Evolutionary conservation across 2,113 vertebrate species (phyloP).

Genomic region (Gnathonemus echidnorhynchus): DNA sequence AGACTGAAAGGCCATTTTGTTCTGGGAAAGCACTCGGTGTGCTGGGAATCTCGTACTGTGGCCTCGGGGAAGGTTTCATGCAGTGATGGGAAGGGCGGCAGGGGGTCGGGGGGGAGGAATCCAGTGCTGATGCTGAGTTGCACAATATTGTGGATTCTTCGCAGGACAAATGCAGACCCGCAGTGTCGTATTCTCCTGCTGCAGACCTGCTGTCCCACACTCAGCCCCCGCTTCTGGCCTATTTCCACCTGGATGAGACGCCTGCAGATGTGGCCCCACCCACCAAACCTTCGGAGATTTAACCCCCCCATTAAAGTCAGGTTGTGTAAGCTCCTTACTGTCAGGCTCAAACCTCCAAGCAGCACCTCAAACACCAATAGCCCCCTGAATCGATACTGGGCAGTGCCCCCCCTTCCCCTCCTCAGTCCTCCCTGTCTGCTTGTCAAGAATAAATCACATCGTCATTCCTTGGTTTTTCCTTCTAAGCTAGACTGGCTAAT

Average conservation of each 20-base stretch:
- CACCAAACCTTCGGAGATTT: background rate
- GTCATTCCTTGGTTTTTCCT: background rate
- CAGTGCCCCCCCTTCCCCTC: background rate
- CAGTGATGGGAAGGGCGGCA: background rate
- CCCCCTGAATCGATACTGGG: background rate
- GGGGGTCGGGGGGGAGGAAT: background rate
- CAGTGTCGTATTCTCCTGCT: background rate
- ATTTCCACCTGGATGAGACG: background rate
- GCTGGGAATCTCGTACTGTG: background rate
- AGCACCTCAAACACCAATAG: background rate
- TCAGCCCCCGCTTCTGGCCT: background rate
- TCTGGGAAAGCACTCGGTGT: background rate
- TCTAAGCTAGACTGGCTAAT: background rate
- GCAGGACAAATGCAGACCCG: background rate
- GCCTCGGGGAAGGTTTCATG: background rate
- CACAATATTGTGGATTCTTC: background rate
- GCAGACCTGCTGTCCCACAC: background rate
- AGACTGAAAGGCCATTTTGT: background rate
- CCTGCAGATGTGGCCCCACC: background rate
- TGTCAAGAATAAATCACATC: background rate
- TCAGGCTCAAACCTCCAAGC: background rate
- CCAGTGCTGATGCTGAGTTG: background rate
- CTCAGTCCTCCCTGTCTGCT: background rate
- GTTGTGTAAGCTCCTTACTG: background rate
- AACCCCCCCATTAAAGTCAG: background rate